Evolutionary conservation across 2,113 vertebrate genomes (phyloP), one percentile per base, ranked within the genome.

Genomic region (Bufo bufo): DNA sequence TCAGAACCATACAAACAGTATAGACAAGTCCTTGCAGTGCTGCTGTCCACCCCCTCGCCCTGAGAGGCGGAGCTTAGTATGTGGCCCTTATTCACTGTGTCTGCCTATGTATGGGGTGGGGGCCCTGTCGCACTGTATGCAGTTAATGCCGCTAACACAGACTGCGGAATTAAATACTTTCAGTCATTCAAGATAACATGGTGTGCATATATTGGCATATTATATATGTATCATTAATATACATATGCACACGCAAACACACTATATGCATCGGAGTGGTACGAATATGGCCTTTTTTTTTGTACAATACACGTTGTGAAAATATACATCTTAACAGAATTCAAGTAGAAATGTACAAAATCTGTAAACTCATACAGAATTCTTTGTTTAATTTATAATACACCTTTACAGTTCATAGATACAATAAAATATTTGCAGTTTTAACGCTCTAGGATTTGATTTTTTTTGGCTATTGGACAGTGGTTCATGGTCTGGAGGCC

Each of bases 241-340:
- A 74, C 79, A 80, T 79, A 74, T 66, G 66, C 52, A 86, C 85
- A 78, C 77, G 12, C 63, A 82, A 17, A 87, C 71, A 75, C 89
- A 93, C 90, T 94, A 95, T 95, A 95, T 95, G 95, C 92, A 93
- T 94, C 95, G 93, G 94, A 95, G 94, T 95, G 91, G 95, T 94
- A 95, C 94, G 94, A 93, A 91, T 93, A 94, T 94, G 95, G 94
- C 95, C 95, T 96, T 81, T 49, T 77, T 54, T 65, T 96, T 96
- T 95, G 94, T 96, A 96, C 95, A 96, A 93, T 95, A 94, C 95
- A 95, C 95, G 94, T 96, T 94, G 95, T 96, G 95, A 96, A 97
- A 97, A 96, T 96, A 97, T 97, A 97, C 96, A 97, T 97, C 97
- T 97, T 96, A 96, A 97, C 96, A 95, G 94, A 95, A 95, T 94